These are phyloP conservation scores for Patella ulyssiponensis DNA, from an alignment of 2,888 invertebrate species.

Conservation along the genomic window DNA sequence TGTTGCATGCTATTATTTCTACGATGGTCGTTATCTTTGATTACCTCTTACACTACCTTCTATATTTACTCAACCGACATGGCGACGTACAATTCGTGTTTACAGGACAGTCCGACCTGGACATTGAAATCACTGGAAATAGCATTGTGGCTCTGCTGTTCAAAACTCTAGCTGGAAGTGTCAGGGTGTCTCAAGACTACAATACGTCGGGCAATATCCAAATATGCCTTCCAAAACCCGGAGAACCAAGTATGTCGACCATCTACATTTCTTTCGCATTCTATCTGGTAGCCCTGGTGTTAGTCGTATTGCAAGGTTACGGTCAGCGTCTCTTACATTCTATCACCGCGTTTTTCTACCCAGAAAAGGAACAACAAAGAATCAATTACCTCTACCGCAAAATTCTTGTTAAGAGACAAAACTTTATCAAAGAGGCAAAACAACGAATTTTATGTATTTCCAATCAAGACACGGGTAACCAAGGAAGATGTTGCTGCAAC, in stretches of 20 bases:
- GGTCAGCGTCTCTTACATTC: slow-evolving; percentile 11
- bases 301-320: slow-evolving; percentile 20
- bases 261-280: slow-evolving; percentile 1
- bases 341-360: slow-evolving; percentile 22
- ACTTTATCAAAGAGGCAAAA: not conserved
- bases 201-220: slow-evolving; percentile 11
- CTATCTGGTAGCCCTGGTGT: not conserved
- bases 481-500: no score
- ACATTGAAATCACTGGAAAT: slow-evolving; percentile 8
- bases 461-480: not conserved
- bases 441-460: not conserved
- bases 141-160: slow-evolving; percentile 14
- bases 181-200: slow-evolving; percentile 12
- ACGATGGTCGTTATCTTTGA: slow-evolving; percentile 15
- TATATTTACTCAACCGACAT: slow-evolving; percentile 8
- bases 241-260: not conserved
- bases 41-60: slow-evolving; percentile 7
- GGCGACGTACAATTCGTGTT: slow-evolving; percentile 14
- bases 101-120: not conserved
- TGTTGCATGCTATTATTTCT: not conserved
- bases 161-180: slow-evolving; percentile 8
- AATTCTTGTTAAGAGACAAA: slow-evolving; percentile 17
- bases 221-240: slow-evolving; percentile 15
- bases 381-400: slow-evolving; percentile 18
- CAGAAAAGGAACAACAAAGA: slow-evolving; percentile 16